Base-by-base conservation (phyloP, 2,113 vertebrate genomes). In the Nannobrachium achirus region DNA sequence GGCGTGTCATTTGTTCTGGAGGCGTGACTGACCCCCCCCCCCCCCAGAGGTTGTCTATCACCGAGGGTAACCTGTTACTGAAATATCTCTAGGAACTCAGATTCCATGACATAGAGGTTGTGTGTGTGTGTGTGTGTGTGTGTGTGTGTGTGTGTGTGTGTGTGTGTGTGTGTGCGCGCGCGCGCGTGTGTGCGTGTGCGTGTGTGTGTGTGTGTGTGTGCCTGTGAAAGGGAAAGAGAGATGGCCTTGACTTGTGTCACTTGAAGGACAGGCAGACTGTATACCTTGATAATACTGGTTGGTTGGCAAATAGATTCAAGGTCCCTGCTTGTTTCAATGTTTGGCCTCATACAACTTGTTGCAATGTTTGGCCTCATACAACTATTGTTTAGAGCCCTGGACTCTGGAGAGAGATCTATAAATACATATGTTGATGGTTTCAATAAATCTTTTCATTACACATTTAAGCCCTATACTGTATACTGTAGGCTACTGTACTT, bases 201-300 rank as follows among this genome's bases (percentile, higher is more conserved):
- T 49, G 50, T 79, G 60, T 70, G 66, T 56, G 59, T 63, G 63
- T 63, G 41, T 49, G 61, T 42, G 59, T 50, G 40, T 25, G 51
- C 53, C 65, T 63, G 49, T 25, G 39, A 57, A 15, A 18, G 65
- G 16, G 51, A 56, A 33, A 57, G 18, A 18, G 65, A 16, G 51
- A 56, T 81, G 90, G 86, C 91, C 93, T 93, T 93, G 93, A 93
- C 86, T 81, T 18, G 60, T 84, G 92, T 92, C 82, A 87, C 83
- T 80, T 85, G 82, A 85, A 69, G 56, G 56, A 48, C 64, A 69
- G 44, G 11, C n/a, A 51, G 56, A 38, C 75, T 63, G 57, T 51
- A n/a, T 33, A 42, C 71, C 58, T 66, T 83, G 83, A 87, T 83
- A 85, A 63, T 67, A 44, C 39, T 61, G 73, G 38, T 66, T 19